Percentiles rank a stretch among this genome's conserved stretches.
Evolutionary conservation across 2,888 invertebrate genomes (phyloP).

Genomic region (Acanthococcus lagerstroemiae): DNA sequence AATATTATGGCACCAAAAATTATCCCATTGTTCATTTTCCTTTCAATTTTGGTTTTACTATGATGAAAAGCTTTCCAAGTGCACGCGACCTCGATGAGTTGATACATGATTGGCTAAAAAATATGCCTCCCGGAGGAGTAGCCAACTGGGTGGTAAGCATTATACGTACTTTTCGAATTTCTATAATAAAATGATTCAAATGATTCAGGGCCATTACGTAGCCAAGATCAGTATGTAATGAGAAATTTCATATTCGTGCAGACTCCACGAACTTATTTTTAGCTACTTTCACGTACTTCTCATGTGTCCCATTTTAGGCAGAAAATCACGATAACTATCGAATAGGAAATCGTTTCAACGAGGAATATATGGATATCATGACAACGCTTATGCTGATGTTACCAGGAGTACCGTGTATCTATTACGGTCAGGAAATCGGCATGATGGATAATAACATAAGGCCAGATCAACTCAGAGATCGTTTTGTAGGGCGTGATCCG

Average conservation of each 20-base stretch:
- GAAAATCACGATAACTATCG: conserved; percentile 61
- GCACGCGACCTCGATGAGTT: not conserved
- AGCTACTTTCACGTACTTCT: not conserved
- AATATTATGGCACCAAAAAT: conserved; percentile 12
- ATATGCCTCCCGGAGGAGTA: conserved; percentile 9
- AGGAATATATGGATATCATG: conserved; percentile 54
- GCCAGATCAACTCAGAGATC: conserved; percentile 54
- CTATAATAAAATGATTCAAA: not conserved
- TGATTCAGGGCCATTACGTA: too few relatives aligned
- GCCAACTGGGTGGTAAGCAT: conserved; percentile 33
- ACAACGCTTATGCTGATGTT: conserved; percentile 59
- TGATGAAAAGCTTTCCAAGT: not conserved
- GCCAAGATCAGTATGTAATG: too few relatives aligned
- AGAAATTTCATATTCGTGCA: too few relatives aligned
- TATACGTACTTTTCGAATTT: not conserved
- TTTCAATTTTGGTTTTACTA: conserved; percentile 28
- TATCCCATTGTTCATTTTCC: conserved; percentile 6
- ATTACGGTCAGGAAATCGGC: conserved; percentile 49
- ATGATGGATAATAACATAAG: conserved; percentile 49
- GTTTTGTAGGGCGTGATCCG: conserved; percentile 57
- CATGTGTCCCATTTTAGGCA: conserved; percentile 45
- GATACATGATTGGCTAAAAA: conserved; percentile 1
- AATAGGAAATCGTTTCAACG: conserved; percentile 47
- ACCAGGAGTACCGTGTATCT: conserved; percentile 53
- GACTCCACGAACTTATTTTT: not conserved